Evolutionary conservation across 2,797 vertebrate species (phyloP), one percentile per base, ranked within the genome.

Genomic region (Odontamblyopus rebecca): DNA sequence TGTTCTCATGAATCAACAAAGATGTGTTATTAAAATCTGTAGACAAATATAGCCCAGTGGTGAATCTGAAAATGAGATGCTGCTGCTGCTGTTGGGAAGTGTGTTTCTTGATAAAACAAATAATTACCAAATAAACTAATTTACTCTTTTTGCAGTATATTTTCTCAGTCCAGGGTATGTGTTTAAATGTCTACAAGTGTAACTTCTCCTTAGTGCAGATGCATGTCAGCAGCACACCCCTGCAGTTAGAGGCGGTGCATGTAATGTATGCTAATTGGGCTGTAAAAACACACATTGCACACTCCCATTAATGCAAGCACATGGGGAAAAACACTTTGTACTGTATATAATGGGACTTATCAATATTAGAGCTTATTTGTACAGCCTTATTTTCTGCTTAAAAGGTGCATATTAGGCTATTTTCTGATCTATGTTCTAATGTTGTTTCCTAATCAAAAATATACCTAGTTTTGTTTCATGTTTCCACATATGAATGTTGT

Each of bases 31-130:
- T 85, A 83, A 77, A 82, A 85, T 82, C 73, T 59, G 81, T 70
- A 68, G 78, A 82, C 80, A 68, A 63, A 83, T 88, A 85, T 85
- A 85, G 85, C 86, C 79, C 67, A 80, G 18, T 41, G 67, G 75
- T 73, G 78, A 7, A 27, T 74, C 70, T 79, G 67, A 72, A 72
- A 62, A 44, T 73, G 70, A 69, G 82, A 79, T 71, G 78, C 80
- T 44, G 70, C 80, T 44, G 70, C 61, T 63, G 61, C 61, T 6
- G 76, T 69, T 79, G 59, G 13, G 29, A 18, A 32, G 16, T 32
- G 2, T 18, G 3, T 61, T 6, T 61, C 6, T 61, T 29, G 27
- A 16, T 32, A 61, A 61, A 30, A 29, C 11, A 26, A 27, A 26
- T 27, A 26, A 57, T 57, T 12, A 12, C 9, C 27, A 30, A 32